Evolutionary conservation across 2,113 vertebrate genomes (phyloP).

Genomic region (Spilogale gracilis): DNA sequence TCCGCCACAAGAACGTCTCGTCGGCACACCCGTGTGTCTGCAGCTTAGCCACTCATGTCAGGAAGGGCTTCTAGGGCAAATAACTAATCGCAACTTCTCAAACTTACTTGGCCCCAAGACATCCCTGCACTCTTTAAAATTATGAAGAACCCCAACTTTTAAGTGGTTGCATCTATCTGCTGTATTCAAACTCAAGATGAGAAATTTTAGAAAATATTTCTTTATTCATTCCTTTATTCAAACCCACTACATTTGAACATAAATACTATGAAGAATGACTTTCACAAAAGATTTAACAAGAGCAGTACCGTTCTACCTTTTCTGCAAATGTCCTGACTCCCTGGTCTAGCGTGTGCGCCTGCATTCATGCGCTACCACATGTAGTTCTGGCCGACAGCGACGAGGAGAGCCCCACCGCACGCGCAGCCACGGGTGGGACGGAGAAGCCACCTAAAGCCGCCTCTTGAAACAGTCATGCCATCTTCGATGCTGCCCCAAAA

Average conservation of each 20-base stretch:
- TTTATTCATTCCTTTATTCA: not conserved
- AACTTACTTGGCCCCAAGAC: not conserved
- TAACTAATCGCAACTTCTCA: not conserved
- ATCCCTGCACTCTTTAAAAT: not conserved
- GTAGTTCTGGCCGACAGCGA: fast-evolving
- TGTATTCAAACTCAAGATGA: not conserved
- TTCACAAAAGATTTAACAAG: not conserved
- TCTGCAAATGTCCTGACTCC: not conserved
- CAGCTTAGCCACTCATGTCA: too few relatives aligned
- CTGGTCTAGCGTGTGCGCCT: not conserved
- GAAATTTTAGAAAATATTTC: not conserved
- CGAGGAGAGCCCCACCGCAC: not conserved
- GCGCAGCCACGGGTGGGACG: too few relatives aligned
- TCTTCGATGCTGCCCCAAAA: not conserved
- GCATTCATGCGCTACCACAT: fast-evolving
- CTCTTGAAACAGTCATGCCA: not conserved
- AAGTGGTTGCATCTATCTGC: not conserved
- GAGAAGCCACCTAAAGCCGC: not conserved
- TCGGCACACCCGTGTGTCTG: too few relatives aligned
- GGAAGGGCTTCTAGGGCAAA: not conserved
- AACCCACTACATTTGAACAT: not conserved
- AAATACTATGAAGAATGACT: not conserved
- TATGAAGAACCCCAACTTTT: not conserved
- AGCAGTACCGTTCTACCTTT: not conserved
- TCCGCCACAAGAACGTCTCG: not conserved